Evolutionary conservation across 2,888 invertebrate genomes (phyloP).

Genomic region (Agriotes lineatus): DNA sequence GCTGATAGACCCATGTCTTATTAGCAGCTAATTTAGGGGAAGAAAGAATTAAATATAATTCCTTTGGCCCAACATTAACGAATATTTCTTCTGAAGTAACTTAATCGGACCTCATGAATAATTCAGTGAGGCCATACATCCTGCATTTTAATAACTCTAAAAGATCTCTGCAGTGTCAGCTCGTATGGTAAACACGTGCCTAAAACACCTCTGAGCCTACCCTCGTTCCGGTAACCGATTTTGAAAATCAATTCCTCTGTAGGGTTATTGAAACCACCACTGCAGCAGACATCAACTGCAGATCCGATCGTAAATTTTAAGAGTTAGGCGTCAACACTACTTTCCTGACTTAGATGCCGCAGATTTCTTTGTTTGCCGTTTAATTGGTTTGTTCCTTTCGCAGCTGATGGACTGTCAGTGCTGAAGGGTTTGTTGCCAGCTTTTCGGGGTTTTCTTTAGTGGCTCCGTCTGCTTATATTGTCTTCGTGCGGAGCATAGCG

Average conservation of each 20-base stretch:
- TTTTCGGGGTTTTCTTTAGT: neutral
- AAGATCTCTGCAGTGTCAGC: no score
- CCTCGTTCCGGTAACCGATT: no score
- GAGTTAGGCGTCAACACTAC: neutral
- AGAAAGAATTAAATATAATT: conserved; percentile 11
- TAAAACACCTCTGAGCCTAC: no score
- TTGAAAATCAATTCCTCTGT: no score
- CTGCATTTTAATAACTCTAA: no score
- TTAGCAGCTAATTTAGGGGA: conserved; percentile 7
- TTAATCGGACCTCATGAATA: conserved; percentile 21
- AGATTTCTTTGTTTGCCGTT: conserved; percentile 6
- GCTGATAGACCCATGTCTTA: neutral
- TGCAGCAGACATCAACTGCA: no score
- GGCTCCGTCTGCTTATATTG: neutral
- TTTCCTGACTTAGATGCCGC: no score
- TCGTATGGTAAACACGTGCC: no score
- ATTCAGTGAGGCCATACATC: no score
- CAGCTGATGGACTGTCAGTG: neutral
- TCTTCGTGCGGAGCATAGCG: neutral
- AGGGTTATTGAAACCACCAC: no score
- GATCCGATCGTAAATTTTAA: no score
- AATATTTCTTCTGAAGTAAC: conserved; percentile 18
- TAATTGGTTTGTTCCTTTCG: conserved; percentile 4
- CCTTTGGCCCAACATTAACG: conserved; percentile 6
- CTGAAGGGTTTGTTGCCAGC: neutral